phyloP scores from a whole-genome alignment of 2,888 invertebrate genomes.

The Eremobia ochroleuca region DNA sequence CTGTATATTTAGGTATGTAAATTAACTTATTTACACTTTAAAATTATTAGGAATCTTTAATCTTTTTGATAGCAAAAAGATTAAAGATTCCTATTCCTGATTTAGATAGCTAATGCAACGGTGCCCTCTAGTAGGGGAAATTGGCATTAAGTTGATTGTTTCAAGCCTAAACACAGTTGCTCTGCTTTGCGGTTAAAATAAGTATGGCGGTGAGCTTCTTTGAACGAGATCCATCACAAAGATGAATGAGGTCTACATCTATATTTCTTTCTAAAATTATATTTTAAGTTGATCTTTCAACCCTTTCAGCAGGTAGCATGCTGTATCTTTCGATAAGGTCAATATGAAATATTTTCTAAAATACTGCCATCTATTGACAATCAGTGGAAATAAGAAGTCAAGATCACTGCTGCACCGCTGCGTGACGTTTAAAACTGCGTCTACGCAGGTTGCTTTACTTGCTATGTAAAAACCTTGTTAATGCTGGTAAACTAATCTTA shows the following conservation, averaged over 20 bases:
- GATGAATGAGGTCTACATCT: background rate
- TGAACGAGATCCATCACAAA: background rate
- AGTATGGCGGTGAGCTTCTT: background rate
- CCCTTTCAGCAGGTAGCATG: background rate
- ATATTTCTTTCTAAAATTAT: background rate
- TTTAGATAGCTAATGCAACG: too few species aligned
- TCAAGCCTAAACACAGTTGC: too few species aligned
- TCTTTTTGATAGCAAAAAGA: too few species aligned
- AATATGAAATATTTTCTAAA: background rate
- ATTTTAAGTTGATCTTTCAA: background rate
- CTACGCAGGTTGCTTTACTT: background rate
- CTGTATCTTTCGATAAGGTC: background rate
- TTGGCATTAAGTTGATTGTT: background rate
- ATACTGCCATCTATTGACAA: slow-evolving; percentile 49
- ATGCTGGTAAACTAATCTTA: background rate
- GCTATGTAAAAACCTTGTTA: background rate
- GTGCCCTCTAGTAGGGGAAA: background rate
- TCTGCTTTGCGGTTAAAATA: background rate
- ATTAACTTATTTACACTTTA: background rate
- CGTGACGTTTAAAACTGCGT: background rate
- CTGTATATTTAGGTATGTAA: background rate
- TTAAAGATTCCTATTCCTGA: too few species aligned
- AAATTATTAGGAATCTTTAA: background rate
- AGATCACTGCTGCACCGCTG: background rate
- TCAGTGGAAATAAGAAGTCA: slow-evolving; percentile 7